Evolutionary conservation across 2,888 invertebrate species (phyloP).

Genomic region (Charanyca ferruginea): DNA sequence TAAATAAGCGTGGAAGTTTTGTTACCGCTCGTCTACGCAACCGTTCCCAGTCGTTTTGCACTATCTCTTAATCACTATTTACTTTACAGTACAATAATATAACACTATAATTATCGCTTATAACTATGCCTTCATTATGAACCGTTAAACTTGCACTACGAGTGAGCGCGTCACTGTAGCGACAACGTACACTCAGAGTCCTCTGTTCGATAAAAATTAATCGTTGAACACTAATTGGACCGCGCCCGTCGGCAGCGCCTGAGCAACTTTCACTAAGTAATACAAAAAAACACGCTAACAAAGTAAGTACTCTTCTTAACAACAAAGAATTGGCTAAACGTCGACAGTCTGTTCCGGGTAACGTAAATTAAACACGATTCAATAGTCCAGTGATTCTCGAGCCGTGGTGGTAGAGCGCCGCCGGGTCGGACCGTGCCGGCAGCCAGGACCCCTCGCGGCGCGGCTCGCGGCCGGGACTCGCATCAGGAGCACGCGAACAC

Average conservation of each 20-base stretch:
- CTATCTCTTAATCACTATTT: slow-evolving; percentile 86
- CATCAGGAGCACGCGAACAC: slow-evolving; percentile 74
- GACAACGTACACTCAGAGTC: slow-evolving; percentile 78
- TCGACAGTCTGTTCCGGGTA: slow-evolving; percentile 80
- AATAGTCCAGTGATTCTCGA: slow-evolving; percentile 70
- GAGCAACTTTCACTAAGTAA: slow-evolving; percentile 90
- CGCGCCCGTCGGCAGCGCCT: slow-evolving; percentile 88
- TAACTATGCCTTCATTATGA: slow-evolving; percentile 82
- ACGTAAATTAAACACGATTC: slow-evolving; percentile 71
- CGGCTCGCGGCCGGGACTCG: slow-evolving; percentile 80
- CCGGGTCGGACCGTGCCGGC: slow-evolving; percentile 55
- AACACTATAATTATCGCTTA: slow-evolving; percentile 87
- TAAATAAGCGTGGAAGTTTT: slow-evolving; percentile 70
- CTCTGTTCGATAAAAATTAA: slow-evolving; percentile 83
- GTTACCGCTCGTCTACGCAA: slow-evolving; percentile 75
- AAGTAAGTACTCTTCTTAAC: slow-evolving; percentile 88
- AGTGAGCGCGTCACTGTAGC: slow-evolving; percentile 73
- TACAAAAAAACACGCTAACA: slow-evolving; percentile 86
- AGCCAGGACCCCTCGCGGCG: slow-evolving; percentile 59
- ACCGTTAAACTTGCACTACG: slow-evolving; percentile 78
- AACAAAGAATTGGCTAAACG: slow-evolving; percentile 88
- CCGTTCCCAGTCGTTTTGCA: slow-evolving; percentile 91
- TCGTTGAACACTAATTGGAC: slow-evolving; percentile 88
- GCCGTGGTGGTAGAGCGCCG: slow-evolving; percentile 42
- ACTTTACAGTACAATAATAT: slow-evolving; percentile 87